Evolutionary conservation across 1,140 invertebrate genomes (phyloP).

Genomic region (Trypoxylus dichotomus): DNA sequence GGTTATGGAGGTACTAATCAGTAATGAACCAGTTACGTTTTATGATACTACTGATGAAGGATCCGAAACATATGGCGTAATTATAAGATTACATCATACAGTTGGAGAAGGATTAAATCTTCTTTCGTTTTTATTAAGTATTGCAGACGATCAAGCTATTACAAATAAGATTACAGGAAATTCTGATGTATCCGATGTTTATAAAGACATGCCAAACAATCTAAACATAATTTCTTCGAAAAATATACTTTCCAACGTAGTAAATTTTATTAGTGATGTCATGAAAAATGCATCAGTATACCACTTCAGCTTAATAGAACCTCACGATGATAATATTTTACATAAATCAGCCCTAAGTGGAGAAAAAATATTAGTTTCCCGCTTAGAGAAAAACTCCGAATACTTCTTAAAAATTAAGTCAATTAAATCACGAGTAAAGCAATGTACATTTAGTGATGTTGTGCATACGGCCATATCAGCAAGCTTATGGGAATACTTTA

Average conservation of each 20-base stretch:
- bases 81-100: background rate
- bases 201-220: too few relatives aligned
- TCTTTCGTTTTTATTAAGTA: background rate
- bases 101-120: background rate
- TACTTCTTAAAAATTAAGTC: constrained; percentile 29
- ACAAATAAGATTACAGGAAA: background rate
- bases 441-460: constrained; percentile 26
- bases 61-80: background rate
- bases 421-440: constrained; percentile 10
- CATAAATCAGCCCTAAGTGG: background rate
- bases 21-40: background rate
- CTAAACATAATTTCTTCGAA: too few relatives aligned
- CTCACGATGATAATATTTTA: background rate
- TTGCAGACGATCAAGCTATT: background rate
- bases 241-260: too few relatives aligned
- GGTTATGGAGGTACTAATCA: background rate
- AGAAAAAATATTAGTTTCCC: constrained; percentile 26
- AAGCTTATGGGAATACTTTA: constrained; percentile 16
- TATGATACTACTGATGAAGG: background rate
- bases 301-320: background rate
- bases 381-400: constrained; percentile 27
- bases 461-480: constrained; percentile 21
- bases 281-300: background rate
- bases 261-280: background rate
- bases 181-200: too few relatives aligned